phyloP scores from a whole-genome alignment of 2,888 invertebrate genomes.

The Nomada goodeniana region DNA sequence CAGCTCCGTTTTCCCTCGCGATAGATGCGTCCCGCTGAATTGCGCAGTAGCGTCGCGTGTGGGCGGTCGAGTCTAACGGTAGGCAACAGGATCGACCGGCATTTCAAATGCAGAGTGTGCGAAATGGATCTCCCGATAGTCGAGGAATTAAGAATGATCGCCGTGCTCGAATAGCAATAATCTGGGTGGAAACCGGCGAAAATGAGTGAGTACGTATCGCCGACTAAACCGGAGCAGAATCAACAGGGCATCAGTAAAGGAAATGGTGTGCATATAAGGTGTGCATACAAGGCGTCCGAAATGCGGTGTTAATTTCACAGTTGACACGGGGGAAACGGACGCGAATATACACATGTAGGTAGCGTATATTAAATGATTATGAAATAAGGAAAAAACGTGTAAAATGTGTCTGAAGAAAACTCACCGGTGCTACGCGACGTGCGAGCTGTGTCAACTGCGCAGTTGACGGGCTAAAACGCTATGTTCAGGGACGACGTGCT shows the following conservation, averaged over 20 bases:
- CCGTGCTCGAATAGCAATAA: neutral
- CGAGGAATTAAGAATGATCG: neutral
- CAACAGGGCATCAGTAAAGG: slow-evolving; percentile 30
- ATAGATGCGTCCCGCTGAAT: slow-evolving; percentile 45
- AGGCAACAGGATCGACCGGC: slow-evolving; percentile 56
- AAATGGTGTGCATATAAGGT: slow-evolving; percentile 37
- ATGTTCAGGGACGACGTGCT: slow-evolving; percentile 77
- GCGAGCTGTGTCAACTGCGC: slow-evolving; percentile 81
- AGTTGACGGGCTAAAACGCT: slow-evolving; percentile 78
- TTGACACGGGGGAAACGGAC: slow-evolving; percentile 3
- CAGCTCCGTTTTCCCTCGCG: slow-evolving; percentile 24
- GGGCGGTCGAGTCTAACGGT: slow-evolving; percentile 47
- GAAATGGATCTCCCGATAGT: neutral
- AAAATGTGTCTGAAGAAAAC: slow-evolving; percentile 70
- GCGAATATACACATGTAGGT: neutral
- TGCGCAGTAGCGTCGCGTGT: slow-evolving; percentile 69
- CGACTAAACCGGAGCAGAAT: slow-evolving; percentile 6
- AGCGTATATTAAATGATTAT: neutral
- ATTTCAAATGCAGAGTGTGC: slow-evolving; percentile 12
- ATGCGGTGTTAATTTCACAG: slow-evolving; percentile 11
- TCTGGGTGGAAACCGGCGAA: slow-evolving; percentile 2
- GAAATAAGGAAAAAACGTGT: slow-evolving; percentile 10
- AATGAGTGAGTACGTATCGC: slow-evolving; percentile 4
- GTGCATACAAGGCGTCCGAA: slow-evolving; percentile 38
- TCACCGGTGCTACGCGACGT: slow-evolving; percentile 80